phyloP scores from a whole-genome alignment of 2,113 vertebrate species.

The Sula dactylatra region DNA sequence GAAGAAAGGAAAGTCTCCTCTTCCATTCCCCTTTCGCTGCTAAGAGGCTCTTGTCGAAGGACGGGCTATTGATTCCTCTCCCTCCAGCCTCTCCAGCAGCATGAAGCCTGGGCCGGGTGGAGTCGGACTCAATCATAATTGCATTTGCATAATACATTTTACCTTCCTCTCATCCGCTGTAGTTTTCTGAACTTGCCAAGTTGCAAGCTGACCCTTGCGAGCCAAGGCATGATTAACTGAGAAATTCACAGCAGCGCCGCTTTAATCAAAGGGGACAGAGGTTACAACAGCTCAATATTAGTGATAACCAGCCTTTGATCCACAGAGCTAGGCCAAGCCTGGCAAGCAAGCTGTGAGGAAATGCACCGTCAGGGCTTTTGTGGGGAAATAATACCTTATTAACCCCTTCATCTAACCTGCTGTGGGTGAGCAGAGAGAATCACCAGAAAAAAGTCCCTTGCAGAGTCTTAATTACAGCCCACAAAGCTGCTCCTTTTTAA shows the following conservation, averaged over 20 bases:
- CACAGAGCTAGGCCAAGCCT: constrained; percentile 79
- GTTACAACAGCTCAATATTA: constrained; percentile 94
- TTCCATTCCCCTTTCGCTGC: background rate
- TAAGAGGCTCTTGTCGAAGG: background rate
- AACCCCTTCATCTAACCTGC: constrained; percentile 75
- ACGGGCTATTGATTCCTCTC: background rate
- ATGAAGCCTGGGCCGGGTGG: background rate
- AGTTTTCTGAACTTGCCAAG: constrained; percentile 72
- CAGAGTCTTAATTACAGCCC: constrained; percentile 7
- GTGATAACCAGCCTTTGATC: constrained; percentile 91
- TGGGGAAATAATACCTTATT: constrained; percentile 87
- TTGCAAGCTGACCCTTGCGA: constrained; percentile 72
- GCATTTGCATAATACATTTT: constrained; percentile 72
- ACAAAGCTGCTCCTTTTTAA: background rate
- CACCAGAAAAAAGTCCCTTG: background rate
- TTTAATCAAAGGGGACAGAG: constrained; percentile 92
- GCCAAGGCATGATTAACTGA: constrained; percentile 83
- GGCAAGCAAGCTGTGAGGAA: constrained; percentile 81
- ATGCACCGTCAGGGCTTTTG: constrained; percentile 87
- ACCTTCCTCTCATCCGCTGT: constrained; percentile 59
- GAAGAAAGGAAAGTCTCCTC: background rate
- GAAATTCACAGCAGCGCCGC: constrained; percentile 78
- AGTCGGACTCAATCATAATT: constrained; percentile 33
- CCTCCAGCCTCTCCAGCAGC: background rate
- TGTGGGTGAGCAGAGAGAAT: constrained; percentile 1